Percentiles rank a stretch among this genome's conserved stretches.
These are phyloP conservation scores for Marronus borbonicus DNA, from an alignment of 2,888 invertebrate genomes.

Conservation along the genomic window DNA sequence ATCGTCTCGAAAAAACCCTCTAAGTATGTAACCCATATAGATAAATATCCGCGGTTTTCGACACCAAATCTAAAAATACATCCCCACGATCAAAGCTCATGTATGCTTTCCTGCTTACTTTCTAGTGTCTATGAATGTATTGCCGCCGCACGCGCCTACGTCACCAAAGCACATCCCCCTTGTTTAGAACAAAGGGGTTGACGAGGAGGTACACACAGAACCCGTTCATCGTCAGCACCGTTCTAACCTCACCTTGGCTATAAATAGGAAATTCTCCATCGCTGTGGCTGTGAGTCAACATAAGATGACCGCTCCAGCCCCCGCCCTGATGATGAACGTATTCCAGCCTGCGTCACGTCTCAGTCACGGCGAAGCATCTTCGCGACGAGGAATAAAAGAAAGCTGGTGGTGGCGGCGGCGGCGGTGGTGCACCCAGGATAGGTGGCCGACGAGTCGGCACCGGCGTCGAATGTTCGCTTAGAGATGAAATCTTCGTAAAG, in stretches of 20 bases:
- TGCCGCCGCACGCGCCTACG: slow-evolving; percentile 10
- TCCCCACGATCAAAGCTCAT: background rate
- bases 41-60: background rate
- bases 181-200: slow-evolving; percentile 23
- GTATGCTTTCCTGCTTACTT: background rate
- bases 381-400: slow-evolving; percentile 19
- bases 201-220: background rate
- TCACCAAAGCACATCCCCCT: slow-evolving; percentile 22
- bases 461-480: slow-evolving; percentile 25
- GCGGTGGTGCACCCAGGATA: slow-evolving; percentile 21
- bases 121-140: background rate
- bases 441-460: slow-evolving; percentile 39
- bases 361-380: slow-evolving; percentile 35
- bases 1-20: background rate
- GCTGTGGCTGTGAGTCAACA: slow-evolving; percentile 89
- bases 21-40: background rate
- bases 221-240: slow-evolving; percentile 1
- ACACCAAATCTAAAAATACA: slow-evolving; percentile 4
- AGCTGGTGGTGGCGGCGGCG: slow-evolving; percentile 32
- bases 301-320: slow-evolving; percentile 66
- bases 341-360: slow-evolving; percentile 65
- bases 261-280: slow-evolving; percentile 90
- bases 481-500: slow-evolving; percentile 34
- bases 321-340: slow-evolving; percentile 64
- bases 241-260: slow-evolving; percentile 77